Evolutionary conservation across 2,888 invertebrate species (phyloP), one percentile per base, ranked within the genome.

Genomic region (Latheticus oryzae): DNA sequence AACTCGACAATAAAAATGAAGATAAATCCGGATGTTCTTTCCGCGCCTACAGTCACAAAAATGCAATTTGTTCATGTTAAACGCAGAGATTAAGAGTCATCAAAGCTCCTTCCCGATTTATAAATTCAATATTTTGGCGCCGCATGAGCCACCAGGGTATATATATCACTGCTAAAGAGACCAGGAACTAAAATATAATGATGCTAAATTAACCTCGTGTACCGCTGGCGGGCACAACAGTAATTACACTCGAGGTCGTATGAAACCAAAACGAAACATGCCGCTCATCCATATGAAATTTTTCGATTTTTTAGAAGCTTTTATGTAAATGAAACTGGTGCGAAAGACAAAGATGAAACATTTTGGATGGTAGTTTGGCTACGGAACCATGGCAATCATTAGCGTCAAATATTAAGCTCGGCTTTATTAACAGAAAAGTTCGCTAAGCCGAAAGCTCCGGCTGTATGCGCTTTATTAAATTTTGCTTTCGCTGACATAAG

Each of bases 1-100:
- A 73, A 73, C 69, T 68, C 63, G 69, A 68, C 74, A 73, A 70
- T 73, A 73, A 73, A 73, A 73, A 74, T 71, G 73, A 71, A 71
- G 71, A 73, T 73, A 73, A 73, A 74, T 74, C 67, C 62, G 63
- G 65, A 60, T 62, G 63, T 67, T 66, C 68, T 67, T 67, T 67
- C 62, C 60, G 55, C 54, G 62, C 63, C 58, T 50, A 19, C 35
- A 45, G 62, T 43, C 53, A 57, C 57, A 52, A 42, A 52, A 57
- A 37, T 48, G 50, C 60, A 62, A 62, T 62, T 60, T 61, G 40
- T 60, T 51, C 60, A 54, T 58, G 53, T 56, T 48, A 56, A 56
- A 42, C 28, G 30, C 38, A 5, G 23, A 50, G 56, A 56, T 56
- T 56, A 56, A 50, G 33, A 33, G 21, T 17, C 42, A 42, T 42